Percentiles rank a stretch among this genome's conserved stretches.
Conservation (phyloP, 2,888 invertebrate genomes). For the Eristalis tenax region DNA sequence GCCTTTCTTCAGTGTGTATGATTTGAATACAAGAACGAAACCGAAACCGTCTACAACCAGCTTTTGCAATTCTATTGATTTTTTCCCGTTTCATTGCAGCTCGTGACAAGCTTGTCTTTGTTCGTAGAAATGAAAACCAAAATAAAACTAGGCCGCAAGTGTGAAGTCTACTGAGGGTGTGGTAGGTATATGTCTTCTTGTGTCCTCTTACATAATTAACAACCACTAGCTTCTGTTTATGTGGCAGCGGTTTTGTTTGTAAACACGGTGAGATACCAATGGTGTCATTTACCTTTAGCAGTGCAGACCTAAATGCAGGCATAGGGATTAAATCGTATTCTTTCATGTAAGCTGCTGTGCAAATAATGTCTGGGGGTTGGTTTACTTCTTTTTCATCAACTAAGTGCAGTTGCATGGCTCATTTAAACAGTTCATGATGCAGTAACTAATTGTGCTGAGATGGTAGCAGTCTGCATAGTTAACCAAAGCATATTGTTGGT, state of each 20-base stretch:
- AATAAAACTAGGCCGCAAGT: neutral
- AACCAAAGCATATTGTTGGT: no score
- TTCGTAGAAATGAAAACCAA: neutral
- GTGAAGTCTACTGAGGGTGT: neutral
- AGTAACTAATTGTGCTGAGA: no score
- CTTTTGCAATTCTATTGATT: slow-evolving; percentile 44
- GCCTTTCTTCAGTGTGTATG: neutral
- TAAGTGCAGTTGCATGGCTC: no score
- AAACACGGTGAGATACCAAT: neutral
- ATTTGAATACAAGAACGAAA: slow-evolving; percentile 23
- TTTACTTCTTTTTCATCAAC: no score
- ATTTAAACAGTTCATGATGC: no score
- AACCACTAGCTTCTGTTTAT: neutral
- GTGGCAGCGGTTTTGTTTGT: neutral
- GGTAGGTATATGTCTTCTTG: neutral
- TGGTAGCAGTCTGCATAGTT: no score
- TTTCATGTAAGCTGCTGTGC: neutral
- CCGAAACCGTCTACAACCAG: slow-evolving; percentile 6
- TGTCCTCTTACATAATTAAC: slow-evolving; percentile 4
- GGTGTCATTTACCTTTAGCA: neutral
- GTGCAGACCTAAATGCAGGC: neutral
- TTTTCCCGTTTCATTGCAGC: neutral
- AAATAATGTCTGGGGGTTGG: no score
- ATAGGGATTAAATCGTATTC: neutral
- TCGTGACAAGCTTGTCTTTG: neutral